Evolutionary conservation across 2,113 vertebrate genomes (phyloP).

Genomic region (Chloropsis hardwickii): DNA sequence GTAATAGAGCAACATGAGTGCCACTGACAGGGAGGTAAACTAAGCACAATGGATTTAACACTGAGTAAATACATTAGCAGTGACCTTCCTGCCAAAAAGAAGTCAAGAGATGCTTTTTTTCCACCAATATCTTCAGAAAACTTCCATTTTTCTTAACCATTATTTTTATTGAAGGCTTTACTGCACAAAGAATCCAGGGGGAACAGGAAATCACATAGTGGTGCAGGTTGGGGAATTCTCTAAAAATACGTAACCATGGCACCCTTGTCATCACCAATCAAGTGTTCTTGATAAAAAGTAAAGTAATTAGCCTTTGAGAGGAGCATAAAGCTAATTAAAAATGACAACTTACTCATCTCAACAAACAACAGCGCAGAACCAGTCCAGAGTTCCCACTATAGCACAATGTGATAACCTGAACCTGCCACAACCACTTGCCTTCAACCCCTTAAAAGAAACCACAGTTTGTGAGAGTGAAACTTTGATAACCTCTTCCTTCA

Average conservation of each 20-base stretch:
- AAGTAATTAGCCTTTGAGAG: conserved; percentile 78
- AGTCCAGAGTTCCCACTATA: conserved; percentile 29
- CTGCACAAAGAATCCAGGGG: conserved; percentile 56
- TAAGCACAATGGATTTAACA: neutral
- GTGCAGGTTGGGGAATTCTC: conserved; percentile 58
- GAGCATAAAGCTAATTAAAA: conserved; percentile 78
- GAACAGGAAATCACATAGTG: conserved; percentile 50
- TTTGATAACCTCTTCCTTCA: neutral
- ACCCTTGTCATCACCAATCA: conserved; percentile 79
- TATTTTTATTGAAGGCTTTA: conserved; percentile 53
- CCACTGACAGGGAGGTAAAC: neutral
- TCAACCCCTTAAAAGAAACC: neutral
- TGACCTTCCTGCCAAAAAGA: conserved; percentile 16
- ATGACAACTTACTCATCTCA: conserved; percentile 76
- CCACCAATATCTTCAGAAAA: conserved; percentile 49
- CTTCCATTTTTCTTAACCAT: conserved; percentile 42
- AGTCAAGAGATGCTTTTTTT: neutral
- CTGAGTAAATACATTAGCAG: conserved; percentile 27
- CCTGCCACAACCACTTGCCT: conserved; percentile 24
- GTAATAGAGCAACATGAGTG: neutral
- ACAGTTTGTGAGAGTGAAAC: neutral
- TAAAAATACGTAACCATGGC: conserved; percentile 72
- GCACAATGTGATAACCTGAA: neutral
- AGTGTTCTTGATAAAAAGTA: conserved; percentile 75
- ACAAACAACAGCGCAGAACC: conserved; percentile 59